Percentiles rank a stretch among this genome's conserved stretches.
Evolutionary conservation across 2,797 vertebrate genomes (phyloP).

Genomic region (Chrosomus eos): DNA sequence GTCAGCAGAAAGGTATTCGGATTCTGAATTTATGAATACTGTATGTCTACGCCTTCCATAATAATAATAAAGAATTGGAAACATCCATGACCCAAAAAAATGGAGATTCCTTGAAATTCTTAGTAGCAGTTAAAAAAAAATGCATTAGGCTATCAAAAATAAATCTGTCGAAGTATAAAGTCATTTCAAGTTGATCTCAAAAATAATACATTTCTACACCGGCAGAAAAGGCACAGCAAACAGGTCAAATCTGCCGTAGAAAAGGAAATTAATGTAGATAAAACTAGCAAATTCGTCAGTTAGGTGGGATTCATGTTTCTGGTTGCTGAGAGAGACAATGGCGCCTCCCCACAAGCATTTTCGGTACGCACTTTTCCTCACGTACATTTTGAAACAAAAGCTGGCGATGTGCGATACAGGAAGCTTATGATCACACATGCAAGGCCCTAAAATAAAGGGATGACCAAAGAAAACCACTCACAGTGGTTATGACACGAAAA

Average conservation of each 20-base stretch:
- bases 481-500: neutral
- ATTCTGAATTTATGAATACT: neutral
- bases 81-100: neutral
- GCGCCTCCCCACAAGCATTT: neutral
- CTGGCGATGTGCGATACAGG: neutral
- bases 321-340: neutral
- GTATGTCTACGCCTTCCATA: neutral
- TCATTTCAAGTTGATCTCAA: constrained; percentile 15
- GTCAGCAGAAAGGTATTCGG: constrained; percentile 4
- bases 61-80: neutral
- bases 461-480: neutral
- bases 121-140: neutral
- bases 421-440: neutral
- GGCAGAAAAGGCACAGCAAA: constrained; percentile 51
- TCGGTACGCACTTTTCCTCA: neutral
- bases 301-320: neutral
- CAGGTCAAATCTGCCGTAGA: constrained; percentile 15
- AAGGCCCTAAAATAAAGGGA: neutral
- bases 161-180: constrained; percentile 39
- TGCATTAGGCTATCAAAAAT: constrained; percentile 36
- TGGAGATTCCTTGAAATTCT: constrained; percentile 4
- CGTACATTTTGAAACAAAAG: neutral
- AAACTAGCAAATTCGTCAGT: neutral
- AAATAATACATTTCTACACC: constrained; percentile 21
- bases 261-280: neutral